These are phyloP conservation scores for Columba janthina DNA, from an alignment of 2,113 vertebrate species.

Conservation along the genomic window DNA sequence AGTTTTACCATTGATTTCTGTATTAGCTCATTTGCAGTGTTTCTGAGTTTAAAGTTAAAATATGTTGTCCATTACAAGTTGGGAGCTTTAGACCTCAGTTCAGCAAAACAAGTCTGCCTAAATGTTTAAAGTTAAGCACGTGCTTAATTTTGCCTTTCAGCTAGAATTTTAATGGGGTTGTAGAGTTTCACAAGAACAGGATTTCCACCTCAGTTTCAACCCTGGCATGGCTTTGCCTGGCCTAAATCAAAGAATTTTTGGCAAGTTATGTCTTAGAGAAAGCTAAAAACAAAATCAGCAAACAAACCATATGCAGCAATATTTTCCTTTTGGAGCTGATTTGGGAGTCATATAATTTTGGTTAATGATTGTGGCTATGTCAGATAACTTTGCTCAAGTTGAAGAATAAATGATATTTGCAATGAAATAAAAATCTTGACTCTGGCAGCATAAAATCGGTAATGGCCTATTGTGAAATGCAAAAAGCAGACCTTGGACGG, in stretches of 20 bases:
- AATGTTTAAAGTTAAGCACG: background rate
- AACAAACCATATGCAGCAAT: background rate
- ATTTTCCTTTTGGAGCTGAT: background rate
- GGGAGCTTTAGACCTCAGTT: background rate
- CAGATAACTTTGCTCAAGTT: background rate
- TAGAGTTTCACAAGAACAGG: background rate
- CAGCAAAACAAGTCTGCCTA: background rate
- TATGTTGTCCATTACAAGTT: background rate
- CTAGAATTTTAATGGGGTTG: background rate
- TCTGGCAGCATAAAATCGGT: background rate
- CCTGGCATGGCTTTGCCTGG: background rate
- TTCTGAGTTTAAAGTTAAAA: slow-evolving; percentile 21
- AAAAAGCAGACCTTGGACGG: background rate
- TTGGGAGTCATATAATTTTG: background rate
- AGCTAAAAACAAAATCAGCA: background rate
- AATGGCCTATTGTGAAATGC: background rate
- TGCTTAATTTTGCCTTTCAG: background rate
- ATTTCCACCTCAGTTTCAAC: background rate
- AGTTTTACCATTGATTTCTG: slow-evolving; percentile 11
- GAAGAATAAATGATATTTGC: background rate
- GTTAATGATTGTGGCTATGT: background rate
- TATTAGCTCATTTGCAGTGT: background rate
- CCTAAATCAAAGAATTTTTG: background rate
- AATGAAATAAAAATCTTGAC: background rate
- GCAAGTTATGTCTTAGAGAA: background rate